phyloP scores from a whole-genome alignment of 2,888 invertebrate genomes.

The Sarcophaga variegata region DNA sequence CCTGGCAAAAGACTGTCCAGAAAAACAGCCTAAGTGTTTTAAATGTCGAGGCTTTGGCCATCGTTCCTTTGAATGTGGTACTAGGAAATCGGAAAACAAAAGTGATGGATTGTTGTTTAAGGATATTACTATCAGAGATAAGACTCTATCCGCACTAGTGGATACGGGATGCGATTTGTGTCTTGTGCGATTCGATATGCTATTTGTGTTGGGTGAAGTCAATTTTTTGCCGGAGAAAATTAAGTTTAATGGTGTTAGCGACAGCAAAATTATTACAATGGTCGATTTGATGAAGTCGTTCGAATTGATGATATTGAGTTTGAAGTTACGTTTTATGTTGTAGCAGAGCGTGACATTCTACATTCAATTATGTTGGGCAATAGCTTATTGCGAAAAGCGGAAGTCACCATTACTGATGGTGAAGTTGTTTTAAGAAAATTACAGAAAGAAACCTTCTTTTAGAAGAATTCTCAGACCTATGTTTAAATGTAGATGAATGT shows the following conservation, averaged over 20 bases:
- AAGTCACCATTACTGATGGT: constrained; percentile 11
- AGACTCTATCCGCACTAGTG: not conserved
- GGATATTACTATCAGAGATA: not conserved
- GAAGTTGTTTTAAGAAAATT: not conserved
- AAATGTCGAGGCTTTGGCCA: constrained; percentile 8
- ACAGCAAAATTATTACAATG: too few species aligned
- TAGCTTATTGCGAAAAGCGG: not conserved
- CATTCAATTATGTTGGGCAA: constrained; percentile 28
- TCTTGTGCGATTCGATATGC: not conserved
- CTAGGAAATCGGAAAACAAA: not conserved
- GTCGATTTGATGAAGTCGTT: too few species aligned
- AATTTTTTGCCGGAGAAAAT: constrained; percentile 1
- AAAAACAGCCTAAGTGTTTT: too few species aligned
- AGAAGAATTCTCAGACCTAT: constrained; percentile 11
- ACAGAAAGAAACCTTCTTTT: not conserved
- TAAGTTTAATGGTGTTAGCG: not conserved
- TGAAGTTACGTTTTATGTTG: not conserved
- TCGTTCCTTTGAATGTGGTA: constrained; percentile 13
- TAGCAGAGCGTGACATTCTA: constrained; percentile 1
- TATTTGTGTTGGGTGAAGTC: not conserved
- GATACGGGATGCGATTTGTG: constrained; percentile 7
- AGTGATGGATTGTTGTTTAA: constrained; percentile 20
- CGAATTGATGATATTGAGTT: too few species aligned
- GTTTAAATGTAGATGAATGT: not conserved
- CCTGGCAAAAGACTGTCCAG: too few species aligned